Evolutionary conservation across 2,797 vertebrate species (phyloP), one percentile per base, ranked within the genome.

Genomic region (Rhodeus uyekii): DNA sequence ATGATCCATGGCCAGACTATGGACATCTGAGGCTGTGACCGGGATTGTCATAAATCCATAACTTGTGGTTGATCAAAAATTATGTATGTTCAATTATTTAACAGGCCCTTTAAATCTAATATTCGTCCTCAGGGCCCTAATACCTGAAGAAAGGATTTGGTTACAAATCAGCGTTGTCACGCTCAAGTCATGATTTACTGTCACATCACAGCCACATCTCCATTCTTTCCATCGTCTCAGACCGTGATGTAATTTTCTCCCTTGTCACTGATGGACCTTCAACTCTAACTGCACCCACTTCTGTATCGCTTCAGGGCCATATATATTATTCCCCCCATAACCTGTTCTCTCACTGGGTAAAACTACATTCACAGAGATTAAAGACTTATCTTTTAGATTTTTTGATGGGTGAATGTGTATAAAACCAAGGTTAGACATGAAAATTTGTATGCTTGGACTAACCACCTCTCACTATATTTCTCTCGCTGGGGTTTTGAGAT

Each of bases 401-500:
- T 76, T 50, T 61, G 53, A 80, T 61, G 60, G 76, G 24, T 72
- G 55, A 81, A 73, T 80, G 71, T 75, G 39, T 84, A 63, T 83
- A 67, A 60, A 81, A 80, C 38, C 72, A 86, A 81, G 83, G 77
- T 78, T 76, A 74, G 27, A 65, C 24, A 14, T 27, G 16, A 55
- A 79, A 24, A 34, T 22, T 38, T 71, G 63, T 80, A 82, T 64
- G 29, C 42, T n/a, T 69, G 18, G 29, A 53, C 69, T 58, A 74
- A 34, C 76, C 18, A 27, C 10, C 53, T 53, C 67, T 81, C 39
- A 87, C 53, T 36, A 78, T 39, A 86, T 84, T n/a, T 88, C 65
- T 34, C 78, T 86, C 69, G 34, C 78, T 84, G 78, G 80, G 67
- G 32, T 55, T 73, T 81, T 79, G 85, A 85, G 76, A 83, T 44